Evolutionary conservation across 2,113 vertebrate species (phyloP), one percentile per base, ranked within the genome.

Genomic region (Bungarus multicinctus): DNA sequence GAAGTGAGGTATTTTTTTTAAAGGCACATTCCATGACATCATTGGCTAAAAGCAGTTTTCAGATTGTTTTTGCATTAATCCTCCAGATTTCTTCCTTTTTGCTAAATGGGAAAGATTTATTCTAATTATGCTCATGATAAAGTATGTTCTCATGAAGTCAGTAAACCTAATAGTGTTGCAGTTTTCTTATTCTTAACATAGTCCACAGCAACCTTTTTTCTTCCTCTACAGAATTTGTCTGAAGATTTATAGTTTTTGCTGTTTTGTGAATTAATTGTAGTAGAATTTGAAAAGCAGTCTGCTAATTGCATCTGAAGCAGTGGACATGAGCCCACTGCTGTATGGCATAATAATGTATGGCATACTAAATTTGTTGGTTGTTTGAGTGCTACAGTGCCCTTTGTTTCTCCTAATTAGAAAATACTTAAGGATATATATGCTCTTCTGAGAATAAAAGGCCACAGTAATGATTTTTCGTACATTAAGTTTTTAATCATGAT

Each of bases 11-110:
- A n/a, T 69, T 69, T 64, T 69, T 69, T 34, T 92, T 89, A 47
- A 47, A 87, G 94, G 91, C 91, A 30, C 88, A 55, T 91, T 97
- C 96, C 94, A 94, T 92, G 91, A 94, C 93, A 95, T 91, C 1
- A 54, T 92, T 93, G 54, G 12, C 94, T 94, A 92, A 30, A 52
- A 52, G 58, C 95, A 89, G 93, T 60, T 91, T 74, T 94, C 92
- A 95, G 95, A 25, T 93, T 94, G 92, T 87, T 52, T 95, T 81
- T 81, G 74, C 34, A 81, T 81, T 22, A 81, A 96, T 85, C 25
- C 22, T n/a, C 11, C 39, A 8, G 47, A 34, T 20, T 64, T 87
- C 18, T 47, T 50, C 43, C 47, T 81, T 87, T 88, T 88, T 23
- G 39, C 34, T 87, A 69, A 64, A 34, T 45, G 1, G 27, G 18